Evolutionary conservation across 1,140 invertebrate species (phyloP), one percentile per base, ranked within the genome.

Genomic region (Gryon sp.): DNA sequence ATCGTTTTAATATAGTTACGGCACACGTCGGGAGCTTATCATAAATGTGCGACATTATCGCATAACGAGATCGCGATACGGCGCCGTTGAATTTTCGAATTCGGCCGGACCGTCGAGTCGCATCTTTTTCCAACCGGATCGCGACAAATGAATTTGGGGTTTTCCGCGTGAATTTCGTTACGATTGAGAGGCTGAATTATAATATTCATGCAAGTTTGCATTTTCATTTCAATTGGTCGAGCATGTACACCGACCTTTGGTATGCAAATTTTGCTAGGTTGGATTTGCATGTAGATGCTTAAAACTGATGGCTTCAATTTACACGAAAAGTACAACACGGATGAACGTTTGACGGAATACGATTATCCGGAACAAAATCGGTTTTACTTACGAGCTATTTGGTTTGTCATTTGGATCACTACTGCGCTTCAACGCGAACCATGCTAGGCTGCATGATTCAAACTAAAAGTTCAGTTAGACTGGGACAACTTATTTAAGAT

Each of bases 181-280:
- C 62, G 34, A 55, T 78, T 63, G 68, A 20, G 18, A 48, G 53
- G 8, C 34, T 22, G 50, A 80, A 80, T 76, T 76, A 78, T 73
- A 72, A 75, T 82, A 82, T 82, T 80, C 76, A 82, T 82, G 74
- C 46, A 68, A 75, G 63, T 72, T 76, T 80, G 82, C 65, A 84
- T 84, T 85, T 82, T 83, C 81, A 83, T 84, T 82, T 83, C 82
- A 79, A 83, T 84, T 82, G 76, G 32, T 18, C 53, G 43, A 65
- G 53, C 57, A 32, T 72, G 72, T 43, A 73, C 78, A 83, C 81
- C 81, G 82, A 78, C 77, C 80, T 86, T 83, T 86, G 78, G 34
- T 72, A 84, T 85, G 82, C 79, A 85, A 83, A 86, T 83, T 28
- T 16, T 19, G 30, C 36, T 32, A 62, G 46, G 66, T 63, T 26